phyloP scores from a whole-genome alignment of 2,113 vertebrate genomes.

The Cryptomyrus ogoouensis region DNA sequence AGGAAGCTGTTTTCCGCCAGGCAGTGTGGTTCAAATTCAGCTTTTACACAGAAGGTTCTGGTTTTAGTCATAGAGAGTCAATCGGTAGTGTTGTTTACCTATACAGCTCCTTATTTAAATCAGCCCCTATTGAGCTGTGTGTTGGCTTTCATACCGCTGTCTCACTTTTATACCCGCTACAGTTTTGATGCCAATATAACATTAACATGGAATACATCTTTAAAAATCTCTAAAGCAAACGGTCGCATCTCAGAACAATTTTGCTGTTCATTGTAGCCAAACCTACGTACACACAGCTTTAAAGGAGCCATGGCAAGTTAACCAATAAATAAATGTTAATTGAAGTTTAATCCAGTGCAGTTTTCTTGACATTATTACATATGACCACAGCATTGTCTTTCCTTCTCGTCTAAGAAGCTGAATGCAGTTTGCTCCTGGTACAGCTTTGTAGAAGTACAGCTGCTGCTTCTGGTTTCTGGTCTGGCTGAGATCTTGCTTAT shows the following conservation, averaged over 20 bases:
- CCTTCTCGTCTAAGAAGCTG: neutral
- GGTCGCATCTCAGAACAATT: neutral
- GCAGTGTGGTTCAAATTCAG: neutral
- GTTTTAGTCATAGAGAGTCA: neutral
- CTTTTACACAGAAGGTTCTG: neutral
- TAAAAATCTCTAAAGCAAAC: neutral
- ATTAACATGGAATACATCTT: neutral
- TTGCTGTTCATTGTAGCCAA: neutral
- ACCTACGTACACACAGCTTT: neutral
- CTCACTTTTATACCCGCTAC: neutral
- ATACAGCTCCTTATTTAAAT: neutral
- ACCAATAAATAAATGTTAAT: neutral
- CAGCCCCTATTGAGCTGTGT: neutral
- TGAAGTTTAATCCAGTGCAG: neutral
- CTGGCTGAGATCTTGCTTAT: neutral
- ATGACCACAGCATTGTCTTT: neutral
- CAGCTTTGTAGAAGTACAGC: neutral
- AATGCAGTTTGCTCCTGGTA: neutral
- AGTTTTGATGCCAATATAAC: neutral
- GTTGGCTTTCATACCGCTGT: neutral
- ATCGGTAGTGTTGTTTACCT: neutral
- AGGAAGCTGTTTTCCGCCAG: neutral
- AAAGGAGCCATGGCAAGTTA: neutral
- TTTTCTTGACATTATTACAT: neutral
- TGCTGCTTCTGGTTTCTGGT: neutral